These are phyloP conservation scores for Nasalis larvatus DNA, from an alignment of 2,113 vertebrate genomes.

Conservation along the genomic window DNA sequence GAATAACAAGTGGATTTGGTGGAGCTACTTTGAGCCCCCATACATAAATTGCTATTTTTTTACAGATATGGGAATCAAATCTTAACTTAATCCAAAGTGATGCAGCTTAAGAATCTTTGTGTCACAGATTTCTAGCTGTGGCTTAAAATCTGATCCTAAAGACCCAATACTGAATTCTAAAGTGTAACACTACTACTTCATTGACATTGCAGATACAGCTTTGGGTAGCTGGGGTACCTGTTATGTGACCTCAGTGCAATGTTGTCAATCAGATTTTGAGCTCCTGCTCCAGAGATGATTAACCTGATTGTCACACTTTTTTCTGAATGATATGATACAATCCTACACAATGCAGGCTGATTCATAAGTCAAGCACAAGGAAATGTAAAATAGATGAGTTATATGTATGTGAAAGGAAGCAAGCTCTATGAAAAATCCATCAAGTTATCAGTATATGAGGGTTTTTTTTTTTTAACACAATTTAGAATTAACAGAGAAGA, in stretches of 20 bases:
- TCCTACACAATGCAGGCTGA: background rate
- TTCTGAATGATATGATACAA: slow-evolving; percentile 9
- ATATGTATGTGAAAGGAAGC: background rate
- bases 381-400: slow-evolving; percentile 7
- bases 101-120: background rate
- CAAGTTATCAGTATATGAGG: background rate
- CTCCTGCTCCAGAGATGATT: background rate
- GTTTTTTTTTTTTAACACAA: slow-evolving; percentile 42
- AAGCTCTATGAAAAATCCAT: slow-evolving; percentile 11
- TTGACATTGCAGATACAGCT: too few species aligned
- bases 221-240: rapidly evolving
- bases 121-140: background rate
- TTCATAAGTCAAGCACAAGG: slow-evolving; percentile 16
- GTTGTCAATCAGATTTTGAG: background rate
- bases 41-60: background rate
- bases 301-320: background rate
- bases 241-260: background rate
- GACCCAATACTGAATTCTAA: background rate
- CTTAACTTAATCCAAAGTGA: background rate
- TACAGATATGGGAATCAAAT: background rate
- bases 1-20: background rate
- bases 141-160: background rate
- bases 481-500: slow-evolving; percentile 48
- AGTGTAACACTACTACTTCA: background rate
- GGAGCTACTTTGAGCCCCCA: background rate